Evolutionary conservation across 2,113 vertebrate genomes (phyloP), one percentile per base, ranked within the genome.

Genomic region (Scomber colias): DNA sequence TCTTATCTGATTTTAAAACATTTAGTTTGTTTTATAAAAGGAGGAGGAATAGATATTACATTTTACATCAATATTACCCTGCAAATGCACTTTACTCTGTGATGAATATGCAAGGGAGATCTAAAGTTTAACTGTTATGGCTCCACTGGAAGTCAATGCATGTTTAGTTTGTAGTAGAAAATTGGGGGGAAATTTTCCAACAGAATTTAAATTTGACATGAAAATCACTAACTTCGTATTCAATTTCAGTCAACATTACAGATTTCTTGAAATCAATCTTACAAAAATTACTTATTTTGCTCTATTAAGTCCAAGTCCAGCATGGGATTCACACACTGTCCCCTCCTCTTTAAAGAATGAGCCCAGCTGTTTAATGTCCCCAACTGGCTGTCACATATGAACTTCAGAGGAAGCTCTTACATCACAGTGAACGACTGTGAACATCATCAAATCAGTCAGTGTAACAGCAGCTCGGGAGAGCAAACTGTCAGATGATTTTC

Each of bases 371-470:
- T 49, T 3, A 57, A 17, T 0, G 11, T 31, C 66, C 63, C 35
- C 40, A 1, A 1, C 45, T 44, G 27, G 13, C 12, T 17, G 55
- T 19, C n/a, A 49, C 13, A 51, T 13, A 15, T 4, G 50, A n/a
- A 14, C 71, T 12, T 56, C 72, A 68, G 79, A 64, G 51, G 56
- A 40, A 30, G 61, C 69, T 64, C 77, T 4, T 59, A 9, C 35
- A 40, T 40, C 35, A 40, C 35, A 40, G 35, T 40, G 8, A 40
- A 40, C 35, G 35, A 9, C 35, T 40, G 35, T 40, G 35, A 40
- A 40, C 35, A 45, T 46, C 49, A 0, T 60, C 5, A 12, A 5
- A 1, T 81, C 79, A 66, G 77, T 76, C 82, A 17, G 77, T 24
- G 75, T 11, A 24, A 53, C 51, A 27, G 62, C 55, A 16, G 70